Evolutionary conservation across 1,140 invertebrate genomes (phyloP).

Genomic region (Calycopis cecrops): DNA sequence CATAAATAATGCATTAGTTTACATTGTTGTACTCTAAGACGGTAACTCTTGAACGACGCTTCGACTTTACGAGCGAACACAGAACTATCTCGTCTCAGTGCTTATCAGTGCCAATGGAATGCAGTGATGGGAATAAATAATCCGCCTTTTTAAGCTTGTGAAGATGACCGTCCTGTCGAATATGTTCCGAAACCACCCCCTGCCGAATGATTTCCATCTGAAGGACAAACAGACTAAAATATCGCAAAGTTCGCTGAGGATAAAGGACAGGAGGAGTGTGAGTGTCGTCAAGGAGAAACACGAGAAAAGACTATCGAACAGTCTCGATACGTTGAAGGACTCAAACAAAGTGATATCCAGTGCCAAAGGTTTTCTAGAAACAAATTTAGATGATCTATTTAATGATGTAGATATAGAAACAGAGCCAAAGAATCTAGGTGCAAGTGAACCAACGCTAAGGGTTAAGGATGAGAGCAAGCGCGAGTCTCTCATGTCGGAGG

Average conservation of each 20-base stretch:
- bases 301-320: conserved; percentile 55
- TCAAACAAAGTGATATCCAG: conserved; percentile 68
- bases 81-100: conserved; percentile 47
- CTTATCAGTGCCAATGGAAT: conserved; percentile 54
- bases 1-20: conserved; percentile 54
- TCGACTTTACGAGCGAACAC: conserved; percentile 34
- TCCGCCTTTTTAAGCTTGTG: conserved; percentile 56
- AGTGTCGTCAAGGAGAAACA: conserved; percentile 37
- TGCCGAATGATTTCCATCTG: conserved; percentile 45
- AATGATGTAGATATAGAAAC: conserved; percentile 47
- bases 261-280: conserved; percentile 52
- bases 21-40: conserved; percentile 33
- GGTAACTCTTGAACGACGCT: conserved; percentile 25
- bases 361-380: conserved; percentile 74
- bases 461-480: conserved; percentile 43
- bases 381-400: conserved; percentile 69
- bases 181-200: conserved; percentile 57
- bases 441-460: conserved; percentile 57
- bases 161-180: conserved; percentile 70
- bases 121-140: conserved; percentile 69
- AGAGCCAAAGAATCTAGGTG: conserved; percentile 60
- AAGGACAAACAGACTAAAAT: conserved; percentile 39
- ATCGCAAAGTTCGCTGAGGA: conserved; percentile 51
- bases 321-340: conserved; percentile 55
- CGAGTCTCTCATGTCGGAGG: conserved; percentile 54